Conservation (phyloP, 1,140 invertebrate genomes). For the Drosophila albomicans region DNA sequence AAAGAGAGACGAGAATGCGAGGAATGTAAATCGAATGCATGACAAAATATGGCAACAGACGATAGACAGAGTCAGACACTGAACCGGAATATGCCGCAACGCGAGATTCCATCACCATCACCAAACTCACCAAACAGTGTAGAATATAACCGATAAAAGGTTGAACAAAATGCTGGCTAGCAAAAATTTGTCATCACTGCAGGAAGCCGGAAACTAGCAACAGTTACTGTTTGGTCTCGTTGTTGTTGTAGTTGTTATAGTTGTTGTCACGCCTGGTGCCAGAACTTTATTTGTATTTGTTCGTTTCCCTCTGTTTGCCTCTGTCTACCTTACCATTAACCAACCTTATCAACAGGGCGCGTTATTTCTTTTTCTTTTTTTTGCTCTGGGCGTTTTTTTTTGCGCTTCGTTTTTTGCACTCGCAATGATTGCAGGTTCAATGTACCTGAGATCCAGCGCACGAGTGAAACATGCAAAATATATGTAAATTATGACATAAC, state of each 20-base stretch:
- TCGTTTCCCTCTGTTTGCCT: not conserved
- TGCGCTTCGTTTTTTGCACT: constrained; percentile 13
- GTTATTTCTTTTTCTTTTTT: constrained; percentile 14
- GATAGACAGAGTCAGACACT: constrained; percentile 18
- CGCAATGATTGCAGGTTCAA: constrained; percentile 77
- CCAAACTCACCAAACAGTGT: not conserved
- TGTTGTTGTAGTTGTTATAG: constrained; percentile 27
- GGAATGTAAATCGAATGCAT: constrained; percentile 56
- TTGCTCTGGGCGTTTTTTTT: constrained; percentile 38
- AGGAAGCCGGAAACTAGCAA: constrained; percentile 81
- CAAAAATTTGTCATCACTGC: constrained; percentile 74
- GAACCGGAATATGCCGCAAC: constrained; percentile 4
- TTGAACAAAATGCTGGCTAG: constrained; percentile 45
- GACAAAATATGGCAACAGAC: constrained; percentile 51
- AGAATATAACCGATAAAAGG: constrained; percentile 33
- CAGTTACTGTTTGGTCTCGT: constrained; percentile 63
- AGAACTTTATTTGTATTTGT: constrained; percentile 57
- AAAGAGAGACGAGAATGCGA: constrained; percentile 31
- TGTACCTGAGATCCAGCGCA: constrained; percentile 62
- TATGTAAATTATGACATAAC: constrained; percentile 79
- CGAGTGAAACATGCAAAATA: constrained; percentile 72
- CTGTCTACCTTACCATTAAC: not conserved
- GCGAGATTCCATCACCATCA: not conserved
- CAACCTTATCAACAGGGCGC: constrained; percentile 33
- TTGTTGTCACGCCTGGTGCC: constrained; percentile 50